Conservation (phyloP, 2,113 vertebrate genomes). For the Neogobius melanostomus region DNA sequence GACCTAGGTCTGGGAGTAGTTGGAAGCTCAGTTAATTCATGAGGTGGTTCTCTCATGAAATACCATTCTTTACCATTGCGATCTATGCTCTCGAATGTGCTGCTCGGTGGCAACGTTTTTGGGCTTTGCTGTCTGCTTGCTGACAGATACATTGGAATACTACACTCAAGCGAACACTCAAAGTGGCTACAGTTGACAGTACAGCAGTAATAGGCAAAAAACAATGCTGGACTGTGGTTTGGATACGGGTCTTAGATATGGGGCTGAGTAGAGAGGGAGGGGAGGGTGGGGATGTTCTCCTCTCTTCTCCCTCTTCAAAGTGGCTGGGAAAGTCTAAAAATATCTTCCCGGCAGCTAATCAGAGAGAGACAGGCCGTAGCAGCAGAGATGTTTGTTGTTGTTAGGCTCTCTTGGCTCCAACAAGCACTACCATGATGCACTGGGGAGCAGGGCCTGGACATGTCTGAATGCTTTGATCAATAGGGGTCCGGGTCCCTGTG, state of each 20-base stretch:
- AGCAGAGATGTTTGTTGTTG: constrained; percentile 68
- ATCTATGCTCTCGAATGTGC: no score
- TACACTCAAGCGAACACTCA: constrained; percentile 15
- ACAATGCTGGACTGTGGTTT: constrained; percentile 51
- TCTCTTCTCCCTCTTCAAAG: constrained; percentile 67
- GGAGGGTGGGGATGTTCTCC: constrained; percentile 14
- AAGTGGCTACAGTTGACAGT: constrained; percentile 30
- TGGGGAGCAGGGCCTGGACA: constrained; percentile 55
- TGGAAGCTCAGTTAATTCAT: no score
- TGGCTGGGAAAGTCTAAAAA: constrained; percentile 66
- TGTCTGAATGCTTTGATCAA: constrained; percentile 70
- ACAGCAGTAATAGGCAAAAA: constrained; percentile 44
- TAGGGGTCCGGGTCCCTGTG: constrained; percentile 55
- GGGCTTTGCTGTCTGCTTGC: no score
- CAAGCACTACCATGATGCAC: constrained; percentile 58
- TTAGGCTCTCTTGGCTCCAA: constrained; percentile 64
- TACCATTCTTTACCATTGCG: no score
- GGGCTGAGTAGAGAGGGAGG: not conserved
- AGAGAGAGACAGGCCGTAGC: constrained; percentile 56
- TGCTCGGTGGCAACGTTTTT: no score
- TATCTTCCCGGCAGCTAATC: constrained; percentile 68
- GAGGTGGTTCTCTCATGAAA: no score
- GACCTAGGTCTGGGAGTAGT: no score
- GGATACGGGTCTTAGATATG: constrained; percentile 16
- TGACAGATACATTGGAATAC: no score